A percentile compares a stretch with the other conserved stretches of the same genome.
phyloP scores from a whole-genome alignment of 1,140 invertebrate species.

The Sitodiplosis mosellana region DNA sequence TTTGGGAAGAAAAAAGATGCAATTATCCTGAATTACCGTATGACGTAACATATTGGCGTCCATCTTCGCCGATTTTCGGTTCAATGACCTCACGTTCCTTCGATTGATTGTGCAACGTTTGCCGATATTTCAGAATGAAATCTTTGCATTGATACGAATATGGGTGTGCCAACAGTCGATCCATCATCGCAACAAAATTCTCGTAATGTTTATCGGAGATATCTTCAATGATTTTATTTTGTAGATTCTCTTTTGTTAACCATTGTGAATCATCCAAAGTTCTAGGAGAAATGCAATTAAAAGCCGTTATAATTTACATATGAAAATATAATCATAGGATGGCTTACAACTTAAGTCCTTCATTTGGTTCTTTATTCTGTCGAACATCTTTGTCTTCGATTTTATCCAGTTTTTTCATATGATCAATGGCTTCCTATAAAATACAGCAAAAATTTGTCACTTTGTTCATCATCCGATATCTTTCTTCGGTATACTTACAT shows the following conservation, averaged over 20 bases:
- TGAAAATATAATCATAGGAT: slow-evolving; percentile 4
- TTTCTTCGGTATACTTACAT: slow-evolving; percentile 50
- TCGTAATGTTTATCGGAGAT: slow-evolving; percentile 52
- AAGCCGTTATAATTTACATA: neutral
- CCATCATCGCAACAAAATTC: slow-evolving; percentile 51
- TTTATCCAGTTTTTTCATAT: slow-evolving; percentile 44
- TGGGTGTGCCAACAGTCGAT: slow-evolving; percentile 49
- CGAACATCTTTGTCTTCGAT: slow-evolving; percentile 47
- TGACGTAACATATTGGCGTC: slow-evolving; percentile 44
- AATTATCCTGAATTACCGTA: slow-evolving; percentile 28
- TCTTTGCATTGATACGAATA: slow-evolving; percentile 44
- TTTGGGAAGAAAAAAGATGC: too few relatives aligned
- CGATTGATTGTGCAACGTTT: slow-evolving; percentile 31
- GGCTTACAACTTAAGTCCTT: slow-evolving; percentile 37
- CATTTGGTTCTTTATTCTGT: slow-evolving; percentile 36
- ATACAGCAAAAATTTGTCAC: slow-evolving; percentile 1
- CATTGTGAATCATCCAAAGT: slow-evolving; percentile 36
- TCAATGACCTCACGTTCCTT: slow-evolving; percentile 34
- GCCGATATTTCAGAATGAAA: slow-evolving; percentile 52
- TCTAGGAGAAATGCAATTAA: slow-evolving; percentile 24
- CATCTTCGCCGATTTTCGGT: slow-evolving; percentile 45
- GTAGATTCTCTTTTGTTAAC: slow-evolving; percentile 47
- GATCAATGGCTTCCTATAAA: slow-evolving; percentile 35
- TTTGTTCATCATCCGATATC: too few relatives aligned
- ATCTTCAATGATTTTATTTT: slow-evolving; percentile 47